A percentile compares a stretch with the other conserved stretches of the same genome.
phyloP scores from a whole-genome alignment of 2,888 invertebrate genomes.

The Acronicta aceris region DNA sequence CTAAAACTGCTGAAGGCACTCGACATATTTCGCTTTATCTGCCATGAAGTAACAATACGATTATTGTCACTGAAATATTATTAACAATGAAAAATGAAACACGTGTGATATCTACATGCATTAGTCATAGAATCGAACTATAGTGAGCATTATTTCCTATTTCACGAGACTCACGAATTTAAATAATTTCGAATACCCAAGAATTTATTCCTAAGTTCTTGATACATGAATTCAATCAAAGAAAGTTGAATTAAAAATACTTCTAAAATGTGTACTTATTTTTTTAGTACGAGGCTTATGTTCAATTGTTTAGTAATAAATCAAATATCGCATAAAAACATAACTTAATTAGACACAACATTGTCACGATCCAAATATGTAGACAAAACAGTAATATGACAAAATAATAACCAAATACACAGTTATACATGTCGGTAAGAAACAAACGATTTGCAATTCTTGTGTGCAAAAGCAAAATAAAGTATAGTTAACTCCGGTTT shows the following conservation, averaged over 20 bases:
- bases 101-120: conserved; percentile 24
- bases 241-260: too few relatives aligned
- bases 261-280: too few relatives aligned
- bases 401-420: conserved; percentile 17
- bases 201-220: too few relatives aligned
- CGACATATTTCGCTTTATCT: too few relatives aligned
- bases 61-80: conserved; percentile 14
- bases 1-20: too few relatives aligned
- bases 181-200: background rate
- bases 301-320: conserved; percentile 10
- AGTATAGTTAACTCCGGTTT: conserved; percentile 51
- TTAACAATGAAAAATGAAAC: conserved; percentile 4
- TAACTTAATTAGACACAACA: conserved; percentile 13
- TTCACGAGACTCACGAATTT: background rate
- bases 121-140: conserved; percentile 29
- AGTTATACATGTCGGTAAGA: conserved; percentile 25
- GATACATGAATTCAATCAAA: too few relatives aligned
- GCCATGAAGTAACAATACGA: background rate
- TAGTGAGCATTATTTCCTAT: conserved; percentile 8
- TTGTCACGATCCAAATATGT: conserved; percentile 12
- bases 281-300: background rate
- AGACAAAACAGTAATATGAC: conserved; percentile 5
- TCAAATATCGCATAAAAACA: conserved; percentile 10
- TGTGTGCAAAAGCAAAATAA: conserved; percentile 43
- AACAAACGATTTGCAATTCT: conserved; percentile 51